Evolutionary conservation across 2,113 vertebrate genomes (phyloP).

Genomic region (Brachionichthys hirsutus): DNA sequence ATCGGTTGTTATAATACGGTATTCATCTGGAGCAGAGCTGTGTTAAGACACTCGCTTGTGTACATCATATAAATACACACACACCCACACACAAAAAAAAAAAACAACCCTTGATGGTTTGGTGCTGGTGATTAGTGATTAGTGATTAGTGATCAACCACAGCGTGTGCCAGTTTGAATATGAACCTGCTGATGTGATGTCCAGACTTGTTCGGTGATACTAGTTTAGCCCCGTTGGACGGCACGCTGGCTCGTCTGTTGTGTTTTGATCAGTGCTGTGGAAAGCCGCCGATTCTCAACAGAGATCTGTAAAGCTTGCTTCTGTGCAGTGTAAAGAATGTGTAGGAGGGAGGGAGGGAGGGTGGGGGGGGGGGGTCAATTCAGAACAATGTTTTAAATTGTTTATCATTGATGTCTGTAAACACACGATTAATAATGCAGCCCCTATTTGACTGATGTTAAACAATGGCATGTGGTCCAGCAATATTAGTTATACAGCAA

Average conservation of each 20-base stretch:
- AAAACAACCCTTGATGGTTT: conserved; percentile 28
- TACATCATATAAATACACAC: conserved; percentile 25
- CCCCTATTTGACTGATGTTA: conserved; percentile 38
- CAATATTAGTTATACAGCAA: conserved; percentile 77
- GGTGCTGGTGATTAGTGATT: conserved; percentile 39
- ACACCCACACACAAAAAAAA: no score
- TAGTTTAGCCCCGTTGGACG: conserved; percentile 55
- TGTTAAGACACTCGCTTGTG: conserved; percentile 57
- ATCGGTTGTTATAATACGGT: conserved; percentile 49
- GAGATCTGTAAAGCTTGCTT: conserved; percentile 59
- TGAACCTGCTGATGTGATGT: conserved; percentile 72
- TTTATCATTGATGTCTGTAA: conserved; percentile 45
- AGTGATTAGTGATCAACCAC: conserved; percentile 51
- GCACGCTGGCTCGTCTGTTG: conserved; percentile 60
- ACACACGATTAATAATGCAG: conserved; percentile 38
- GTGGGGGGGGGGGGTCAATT: no score
- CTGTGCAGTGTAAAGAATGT: conserved; percentile 50
- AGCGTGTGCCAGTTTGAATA: conserved; percentile 53
- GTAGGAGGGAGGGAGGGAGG: conserved; percentile 1
- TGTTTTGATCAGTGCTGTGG: conserved; percentile 60
- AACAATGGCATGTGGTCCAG: conserved; percentile 64
- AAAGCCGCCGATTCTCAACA: conserved; percentile 60
- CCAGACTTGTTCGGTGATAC: conserved; percentile 61
- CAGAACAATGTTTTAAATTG: conserved; percentile 44
- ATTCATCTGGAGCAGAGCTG: conserved; percentile 60